Conservation (phyloP, 2,888 invertebrate genomes). For the Argyresthia albistria region DNA sequence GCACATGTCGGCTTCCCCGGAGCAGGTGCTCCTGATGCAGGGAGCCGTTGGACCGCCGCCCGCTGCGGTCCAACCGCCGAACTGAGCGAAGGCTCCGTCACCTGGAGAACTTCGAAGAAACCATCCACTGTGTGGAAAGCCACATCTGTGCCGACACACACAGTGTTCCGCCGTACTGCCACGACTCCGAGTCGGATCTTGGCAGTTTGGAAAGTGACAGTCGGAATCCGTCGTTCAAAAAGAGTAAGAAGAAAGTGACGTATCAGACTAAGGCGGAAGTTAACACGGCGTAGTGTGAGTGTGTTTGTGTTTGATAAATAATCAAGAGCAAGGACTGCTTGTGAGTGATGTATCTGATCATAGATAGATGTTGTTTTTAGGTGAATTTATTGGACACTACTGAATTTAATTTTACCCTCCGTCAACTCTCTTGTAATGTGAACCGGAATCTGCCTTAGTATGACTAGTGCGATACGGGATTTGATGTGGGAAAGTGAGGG, state of each 20-base stretch:
- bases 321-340: not conserved
- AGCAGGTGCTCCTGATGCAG: slow-evolving; percentile 58
- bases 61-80: slow-evolving; percentile 32
- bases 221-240: slow-evolving; percentile 44
- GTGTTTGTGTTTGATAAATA: not conserved
- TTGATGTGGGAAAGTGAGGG: too few species aligned
- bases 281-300: slow-evolving; percentile 10
- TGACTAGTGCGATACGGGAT: too few species aligned
- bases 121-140: slow-evolving; percentile 41
- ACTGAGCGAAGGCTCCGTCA: slow-evolving; percentile 22
- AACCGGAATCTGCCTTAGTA: too few species aligned
- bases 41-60: slow-evolving; percentile 36
- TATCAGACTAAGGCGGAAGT: slow-evolving; percentile 57
- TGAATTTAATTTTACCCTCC: too few species aligned
- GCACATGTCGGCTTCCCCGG: slow-evolving; percentile 44
- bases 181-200: slow-evolving; percentile 52
- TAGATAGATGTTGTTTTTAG: not conserved
- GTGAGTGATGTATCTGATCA: too few species aligned
- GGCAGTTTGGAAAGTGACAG: slow-evolving; percentile 58
- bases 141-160: slow-evolving; percentile 27
- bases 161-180: slow-evolving; percentile 26
- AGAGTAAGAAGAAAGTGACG: slow-evolving; percentile 50
- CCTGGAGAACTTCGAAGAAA: slow-evolving; percentile 31
- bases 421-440: too few species aligned
- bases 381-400: too few species aligned